Base-by-base conservation (phyloP, 2,888 invertebrate species). In the Heliconius charithonia region DNA sequence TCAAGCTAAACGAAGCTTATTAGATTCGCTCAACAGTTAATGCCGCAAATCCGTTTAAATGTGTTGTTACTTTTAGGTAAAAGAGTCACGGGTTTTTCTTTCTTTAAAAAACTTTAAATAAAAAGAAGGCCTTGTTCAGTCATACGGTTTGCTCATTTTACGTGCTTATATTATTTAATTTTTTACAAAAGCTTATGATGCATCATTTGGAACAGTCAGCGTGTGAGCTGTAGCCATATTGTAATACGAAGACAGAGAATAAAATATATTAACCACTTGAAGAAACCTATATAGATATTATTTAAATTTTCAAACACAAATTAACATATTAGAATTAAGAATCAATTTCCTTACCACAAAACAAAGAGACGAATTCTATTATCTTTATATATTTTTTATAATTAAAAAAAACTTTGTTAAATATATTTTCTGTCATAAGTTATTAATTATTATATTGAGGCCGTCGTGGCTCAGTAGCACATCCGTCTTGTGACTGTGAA, bases 61-160 rank as follows among this genome's bases (percentile, higher is more conserved):
- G 63, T 69, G 27, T 69, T 72, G 29, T 75, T 70, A 63, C 13
- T 76, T 77, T 76, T 78, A 78, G 27, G 80, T 72, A 82, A 79
- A 78, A 79, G 74, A 77, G 80, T 81, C 81, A 83, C 82, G 82
- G 51, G 67, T 79, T 81, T 82, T 76, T 45, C 62, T 73, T 67
- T 76, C 71, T 81, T 77, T 78, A 75, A 62, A 79, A 74, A 79
- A 74, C 45, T 70, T 77, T 78, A 70, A 78, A 77, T 62, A 66
- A 72, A n/a, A 70, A 59, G 59, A 71, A 76, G 63, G 45, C 67
- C 67, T 78, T 62, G 66, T 73, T 74, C 77, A 62, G 67, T 6
- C 69, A 73, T 76, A 69, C 75, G 69, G 37, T 67, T 79, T 77
- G 22, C 63, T 56, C 56, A 75, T 76, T 76, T 70, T 79, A 80